A percentile compares a stretch with the other conserved stretches of the same genome.
These are phyloP conservation scores for Eledona agricola DNA, from an alignment of 2,888 invertebrate genomes.

Conservation along the genomic window DNA sequence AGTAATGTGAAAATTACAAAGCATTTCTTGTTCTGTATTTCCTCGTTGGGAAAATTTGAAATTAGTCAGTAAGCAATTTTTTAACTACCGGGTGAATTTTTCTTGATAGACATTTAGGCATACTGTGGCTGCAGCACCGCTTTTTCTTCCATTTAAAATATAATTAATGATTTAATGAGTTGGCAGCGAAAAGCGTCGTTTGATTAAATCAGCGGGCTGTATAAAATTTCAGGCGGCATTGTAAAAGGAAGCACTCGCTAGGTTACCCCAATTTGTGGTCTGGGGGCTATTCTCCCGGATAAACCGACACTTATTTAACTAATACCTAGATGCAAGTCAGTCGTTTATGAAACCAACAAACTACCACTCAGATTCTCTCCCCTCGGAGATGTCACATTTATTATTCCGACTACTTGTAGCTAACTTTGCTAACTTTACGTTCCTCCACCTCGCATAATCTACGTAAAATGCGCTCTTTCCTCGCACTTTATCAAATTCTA, in stretches of 20 bases:
- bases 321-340: constrained; percentile 33
- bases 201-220: constrained; percentile 23
- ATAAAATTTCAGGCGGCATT: constrained; percentile 17
- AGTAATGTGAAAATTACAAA: constrained; percentile 1
- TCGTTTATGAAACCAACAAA: constrained; percentile 35
- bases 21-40: too few species aligned
- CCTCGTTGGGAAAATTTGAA: too few species aligned
- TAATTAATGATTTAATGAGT: constrained; percentile 27
- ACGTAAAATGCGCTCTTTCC: constrained; percentile 25
- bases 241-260: constrained; percentile 8
- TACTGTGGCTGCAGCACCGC: constrained; percentile 5
- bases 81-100: too few species aligned
- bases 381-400: constrained; percentile 36
- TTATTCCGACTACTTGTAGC: constrained; percentile 34
- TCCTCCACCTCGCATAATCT: constrained; percentile 27
- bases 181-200: constrained; percentile 16
- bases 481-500: constrained; percentile 17
- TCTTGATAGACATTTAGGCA: constrained; percentile 20
- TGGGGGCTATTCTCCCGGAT: constrained; percentile 23
- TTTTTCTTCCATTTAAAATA: constrained; percentile 28
- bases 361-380: constrained; percentile 40
- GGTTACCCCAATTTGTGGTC: constrained; percentile 25
- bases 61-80: too few species aligned
- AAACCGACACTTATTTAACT: constrained; percentile 34
- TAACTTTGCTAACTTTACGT: constrained; percentile 33